Base-by-base conservation (phyloP, 2,797 vertebrate species). In the Danio kyathit region DNA sequence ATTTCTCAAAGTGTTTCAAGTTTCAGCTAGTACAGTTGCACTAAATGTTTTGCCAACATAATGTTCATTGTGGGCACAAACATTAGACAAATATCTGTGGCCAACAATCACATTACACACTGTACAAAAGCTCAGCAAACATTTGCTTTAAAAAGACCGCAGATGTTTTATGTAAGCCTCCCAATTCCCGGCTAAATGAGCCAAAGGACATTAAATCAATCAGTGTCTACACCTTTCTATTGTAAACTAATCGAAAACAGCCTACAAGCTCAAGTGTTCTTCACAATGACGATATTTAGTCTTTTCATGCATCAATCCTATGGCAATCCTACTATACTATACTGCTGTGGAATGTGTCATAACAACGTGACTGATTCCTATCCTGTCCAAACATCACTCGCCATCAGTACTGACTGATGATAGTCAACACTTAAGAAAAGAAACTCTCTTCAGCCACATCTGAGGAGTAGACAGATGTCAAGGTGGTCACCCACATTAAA, bases 111-210 rank as follows among this genome's bases (percentile, higher is more conserved):
- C 84, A 73, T 86, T 86, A 88, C 86, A 90, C 79, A 88, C 54
- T 82, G 84, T 41, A 38, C 59, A 72, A 61, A 76, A 43, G 38
- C 65, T n/a, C 40, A 44, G 67, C 65, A 81, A 79, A 79, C 52
- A 60, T 81, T 84, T 75, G 40, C 76, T 82, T 74, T 67, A 79
- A 85, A 82, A 86, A 80, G 86, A 79, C 74, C 86, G 87, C 88
- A 91, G 90, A 89, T 92, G 89, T 86, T 88, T 86, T 70, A 72
- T 74, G 46, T 80, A 84, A 87, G 81, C 80, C 73, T 67, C 79
- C 51, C 67, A 77, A 80, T 84, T 77, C 54, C 70, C 66, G 78
- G 82, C 79, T 87, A 88, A 90, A 89, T 83, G 86, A 81, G 81
- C 69, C 89, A 89, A 85, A 83, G 80, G 87, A 74, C 76, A 76